Percentiles rank a stretch among this genome's conserved stretches.
Conservation (phyloP, 64 coral and sea anemone species). For the Catalaphyllia jardinei region DNA sequence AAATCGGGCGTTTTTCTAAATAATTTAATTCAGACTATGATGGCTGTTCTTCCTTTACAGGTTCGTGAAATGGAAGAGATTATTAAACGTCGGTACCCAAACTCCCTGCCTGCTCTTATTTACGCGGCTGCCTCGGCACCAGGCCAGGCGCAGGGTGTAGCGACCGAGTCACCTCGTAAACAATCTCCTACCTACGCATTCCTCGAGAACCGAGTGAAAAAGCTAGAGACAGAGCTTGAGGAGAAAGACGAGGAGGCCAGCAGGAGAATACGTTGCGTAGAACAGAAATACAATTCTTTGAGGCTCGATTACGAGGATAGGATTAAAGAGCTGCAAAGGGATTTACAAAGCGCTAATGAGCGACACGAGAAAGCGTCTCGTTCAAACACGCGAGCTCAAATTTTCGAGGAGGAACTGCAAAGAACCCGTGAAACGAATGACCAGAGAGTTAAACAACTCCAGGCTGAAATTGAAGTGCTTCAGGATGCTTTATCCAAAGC, state of each 20-base stretch:
- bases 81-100: slow-evolving; percentile 96
- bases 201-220: slow-evolving; percentile 87
- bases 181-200: slow-evolving; percentile 82
- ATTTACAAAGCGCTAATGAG: slow-evolving; percentile 69
- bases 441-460: slow-evolving; percentile 52
- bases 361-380: slow-evolving; percentile 36
- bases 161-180: slow-evolving; percentile 78
- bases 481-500: slow-evolving; percentile 74
- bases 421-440: slow-evolving; percentile 60
- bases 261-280: slow-evolving; percentile 83
- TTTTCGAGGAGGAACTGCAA: slow-evolving; percentile 76
- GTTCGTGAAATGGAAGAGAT: slow-evolving; percentile 99
- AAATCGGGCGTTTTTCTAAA: not conserved
- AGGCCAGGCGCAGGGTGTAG: slow-evolving; percentile 71
- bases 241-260: slow-evolving; percentile 85
- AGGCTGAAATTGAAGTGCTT: slow-evolving; percentile 79
- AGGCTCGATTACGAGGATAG: slow-evolving; percentile 88
- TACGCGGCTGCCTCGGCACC: slow-evolving; percentile 93
- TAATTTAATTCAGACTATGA: not conserved
- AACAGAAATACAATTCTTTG: slow-evolving; percentile 97
- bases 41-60: slow-evolving; percentile 26
- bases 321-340: slow-evolving; percentile 73
- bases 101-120: slow-evolving; percentile 95
- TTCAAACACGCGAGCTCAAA: slow-evolving; percentile 63
- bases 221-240: slow-evolving; percentile 86